Conservation (phyloP, 2,888 invertebrate species). For the Drosophila atripex region DNA sequence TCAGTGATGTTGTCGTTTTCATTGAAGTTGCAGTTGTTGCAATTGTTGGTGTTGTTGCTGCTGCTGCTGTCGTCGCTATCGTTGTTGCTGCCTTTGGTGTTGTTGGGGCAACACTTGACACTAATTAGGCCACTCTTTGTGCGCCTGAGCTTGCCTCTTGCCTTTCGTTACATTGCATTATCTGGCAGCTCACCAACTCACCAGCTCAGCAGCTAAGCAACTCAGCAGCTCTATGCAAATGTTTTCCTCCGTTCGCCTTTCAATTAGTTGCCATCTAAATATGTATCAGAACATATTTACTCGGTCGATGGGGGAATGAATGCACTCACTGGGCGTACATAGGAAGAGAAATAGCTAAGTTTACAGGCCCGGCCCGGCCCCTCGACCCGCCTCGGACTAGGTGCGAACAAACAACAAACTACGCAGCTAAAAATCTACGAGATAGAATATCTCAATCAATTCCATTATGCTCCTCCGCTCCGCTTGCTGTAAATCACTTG, state of each 20-base stretch:
- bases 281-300: conserved; percentile 62
- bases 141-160: conserved; percentile 59
- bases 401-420: conserved; percentile 36
- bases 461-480: conserved; percentile 34
- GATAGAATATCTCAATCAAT: conserved; percentile 36
- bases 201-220: conserved; percentile 1
- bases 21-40: conserved; percentile 51
- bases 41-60: conserved; percentile 10
- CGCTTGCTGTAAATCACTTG: conserved; percentile 37
- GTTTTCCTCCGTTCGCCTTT: conserved; percentile 67
- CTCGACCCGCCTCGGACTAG: conserved; percentile 10
- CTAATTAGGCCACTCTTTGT: conserved; percentile 79
- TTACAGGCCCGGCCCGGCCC: background rate
- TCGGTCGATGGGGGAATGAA: conserved; percentile 2
- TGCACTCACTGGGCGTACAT: conserved; percentile 11
- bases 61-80: conserved; percentile 24
- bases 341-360: conserved; percentile 28
- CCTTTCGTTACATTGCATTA: conserved; percentile 64
- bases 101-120: conserved; percentile 78
- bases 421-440: conserved; percentile 26
- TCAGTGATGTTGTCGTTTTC: conserved; percentile 47
- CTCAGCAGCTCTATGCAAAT: conserved; percentile 60
- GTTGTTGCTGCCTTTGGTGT: conserved; percentile 45
- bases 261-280: conserved; percentile 69
- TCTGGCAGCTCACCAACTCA: conserved; percentile 39